Percentiles rank a stretch among this genome's conserved stretches.
phyloP scores from a whole-genome alignment of 2,113 vertebrate species.

The Paradoxurus hermaphroditus region DNA sequence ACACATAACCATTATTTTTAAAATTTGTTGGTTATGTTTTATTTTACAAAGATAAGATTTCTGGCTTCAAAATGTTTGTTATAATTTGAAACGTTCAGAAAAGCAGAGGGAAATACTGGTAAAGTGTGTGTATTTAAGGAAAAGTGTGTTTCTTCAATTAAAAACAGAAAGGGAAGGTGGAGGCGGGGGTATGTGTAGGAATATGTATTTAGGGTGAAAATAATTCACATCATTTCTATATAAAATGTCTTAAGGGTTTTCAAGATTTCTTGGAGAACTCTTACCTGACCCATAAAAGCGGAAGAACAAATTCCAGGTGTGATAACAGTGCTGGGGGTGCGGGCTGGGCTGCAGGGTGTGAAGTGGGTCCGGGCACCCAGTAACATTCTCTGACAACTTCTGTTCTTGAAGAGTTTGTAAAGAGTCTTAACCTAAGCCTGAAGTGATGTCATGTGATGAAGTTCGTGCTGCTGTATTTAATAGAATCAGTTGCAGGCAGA shows the following conservation, averaged over 20 bases:
- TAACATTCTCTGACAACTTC: background rate
- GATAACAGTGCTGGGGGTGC: background rate
- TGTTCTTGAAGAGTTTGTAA: background rate
- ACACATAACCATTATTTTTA: background rate
- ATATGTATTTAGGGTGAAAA: background rate
- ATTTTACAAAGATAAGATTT: background rate
- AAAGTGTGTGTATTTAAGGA: background rate
- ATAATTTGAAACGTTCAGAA: slow-evolving; percentile 31
- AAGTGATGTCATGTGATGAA: background rate
- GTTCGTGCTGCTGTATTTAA: background rate
- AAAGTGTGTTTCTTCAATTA: background rate
- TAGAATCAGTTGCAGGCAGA: background rate
- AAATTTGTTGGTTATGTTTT: background rate
- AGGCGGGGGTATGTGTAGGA: background rate
- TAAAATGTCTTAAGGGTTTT: background rate
- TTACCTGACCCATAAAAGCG: background rate
- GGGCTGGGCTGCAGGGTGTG: background rate
- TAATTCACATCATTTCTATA: background rate
- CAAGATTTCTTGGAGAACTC: background rate
- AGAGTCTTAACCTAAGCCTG: background rate
- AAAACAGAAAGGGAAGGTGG: background rate
- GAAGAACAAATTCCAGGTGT: background rate
- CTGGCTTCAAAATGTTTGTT: background rate
- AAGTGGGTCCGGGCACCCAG: background rate
- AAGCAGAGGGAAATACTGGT: background rate